These are phyloP conservation scores for Otis tarda DNA, from an alignment of 2,113 vertebrate species.

Conservation along the genomic window DNA sequence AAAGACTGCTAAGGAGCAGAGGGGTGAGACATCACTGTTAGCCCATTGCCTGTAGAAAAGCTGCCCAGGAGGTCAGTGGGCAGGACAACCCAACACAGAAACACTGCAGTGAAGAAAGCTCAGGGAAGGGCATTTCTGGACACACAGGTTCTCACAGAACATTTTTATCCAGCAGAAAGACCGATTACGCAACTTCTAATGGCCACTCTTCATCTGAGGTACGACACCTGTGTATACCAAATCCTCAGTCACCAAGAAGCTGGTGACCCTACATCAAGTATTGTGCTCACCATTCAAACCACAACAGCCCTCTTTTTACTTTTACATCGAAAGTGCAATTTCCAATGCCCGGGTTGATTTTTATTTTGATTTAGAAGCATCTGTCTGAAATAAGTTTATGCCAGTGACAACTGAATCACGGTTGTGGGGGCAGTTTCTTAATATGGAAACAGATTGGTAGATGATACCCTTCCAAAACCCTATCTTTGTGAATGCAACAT, in stretches of 20 bases:
- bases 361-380: background rate
- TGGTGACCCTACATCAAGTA: background rate
- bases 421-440: background rate
- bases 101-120: background rate
- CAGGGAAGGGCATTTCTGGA: background rate
- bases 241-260: background rate
- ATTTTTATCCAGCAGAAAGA: background rate
- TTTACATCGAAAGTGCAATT: background rate
- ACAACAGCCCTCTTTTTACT: background rate
- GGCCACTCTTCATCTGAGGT: background rate
- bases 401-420: background rate
- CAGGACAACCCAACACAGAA: background rate
- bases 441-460: background rate
- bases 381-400: background rate
- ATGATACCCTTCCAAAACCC: background rate
- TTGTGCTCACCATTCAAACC: background rate
- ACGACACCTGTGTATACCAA: background rate
- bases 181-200: accelerated
- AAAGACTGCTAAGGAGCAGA: background rate
- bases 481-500: background rate
- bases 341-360: background rate
- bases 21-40: background rate
- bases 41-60: background rate
- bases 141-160: background rate
- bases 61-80: background rate